Evolutionary conservation across 2,888 invertebrate genomes (phyloP).

Genomic region (Acanthosepion lycidas): DNA sequence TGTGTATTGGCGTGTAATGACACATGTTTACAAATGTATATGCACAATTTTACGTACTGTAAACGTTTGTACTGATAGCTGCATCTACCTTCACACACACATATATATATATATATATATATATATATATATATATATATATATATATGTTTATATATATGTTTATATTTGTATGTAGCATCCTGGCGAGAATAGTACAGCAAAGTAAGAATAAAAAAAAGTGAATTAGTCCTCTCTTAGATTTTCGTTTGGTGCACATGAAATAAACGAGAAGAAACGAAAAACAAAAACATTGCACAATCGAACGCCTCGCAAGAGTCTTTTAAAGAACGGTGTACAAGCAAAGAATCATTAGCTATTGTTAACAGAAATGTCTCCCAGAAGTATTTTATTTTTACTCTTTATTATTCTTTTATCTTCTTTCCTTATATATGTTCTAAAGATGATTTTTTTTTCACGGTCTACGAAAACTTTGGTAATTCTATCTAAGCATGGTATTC

Average conservation of each 20-base stretch:
- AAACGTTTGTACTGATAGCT: not conserved
- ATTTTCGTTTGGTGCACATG: not conserved
- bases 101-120: not conserved
- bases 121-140: not conserved
- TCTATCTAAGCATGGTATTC: not conserved
- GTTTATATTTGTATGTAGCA: not conserved
- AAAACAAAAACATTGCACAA: not conserved
- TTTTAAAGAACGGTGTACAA: not conserved
- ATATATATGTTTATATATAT: not conserved
- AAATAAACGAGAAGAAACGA: not conserved
- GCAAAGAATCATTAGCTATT: not conserved
- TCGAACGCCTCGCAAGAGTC: not conserved
- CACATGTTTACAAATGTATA: not conserved
- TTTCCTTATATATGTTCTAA: not conserved
- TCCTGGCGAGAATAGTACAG: not conserved
- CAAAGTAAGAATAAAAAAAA: not conserved
- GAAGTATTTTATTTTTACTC: not conserved
- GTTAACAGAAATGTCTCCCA: not conserved
- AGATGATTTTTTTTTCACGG: not conserved
- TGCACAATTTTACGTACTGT: not conserved
- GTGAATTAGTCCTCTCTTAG: not conserved
- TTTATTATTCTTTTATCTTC: not conserved
- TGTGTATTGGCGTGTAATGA: not conserved
- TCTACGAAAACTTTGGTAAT: not conserved
- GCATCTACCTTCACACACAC: not conserved